These are phyloP conservation scores for Steinernema hermaphroditum DNA, from an alignment of 2,888 invertebrate species.

Conservation along the genomic window DNA sequence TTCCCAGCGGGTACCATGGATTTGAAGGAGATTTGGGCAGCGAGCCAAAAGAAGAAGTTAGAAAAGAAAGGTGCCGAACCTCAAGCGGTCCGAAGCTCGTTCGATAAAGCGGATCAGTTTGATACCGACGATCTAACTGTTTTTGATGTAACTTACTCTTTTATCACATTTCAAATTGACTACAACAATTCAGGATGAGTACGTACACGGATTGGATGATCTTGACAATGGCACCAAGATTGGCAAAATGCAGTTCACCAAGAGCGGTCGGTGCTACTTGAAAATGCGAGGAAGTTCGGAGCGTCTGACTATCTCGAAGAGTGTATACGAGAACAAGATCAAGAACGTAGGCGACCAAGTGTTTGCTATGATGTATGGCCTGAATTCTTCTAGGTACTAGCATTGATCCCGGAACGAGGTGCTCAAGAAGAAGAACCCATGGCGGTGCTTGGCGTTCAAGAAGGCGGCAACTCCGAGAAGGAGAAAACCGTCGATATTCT, in stretches of 20 bases:
- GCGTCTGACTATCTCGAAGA: not conserved
- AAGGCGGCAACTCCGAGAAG: not conserved
- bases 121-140: not conserved
- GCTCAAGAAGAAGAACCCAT: not conserved
- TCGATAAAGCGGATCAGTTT: not conserved
- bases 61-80: not conserved
- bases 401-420: not conserved
- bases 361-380: no score
- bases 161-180: not conserved
- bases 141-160: not conserved
- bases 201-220: conserved; percentile 19
- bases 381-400: no score
- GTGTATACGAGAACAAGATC: conserved; percentile 10
- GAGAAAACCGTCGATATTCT: not conserved
- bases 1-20: not conserved
- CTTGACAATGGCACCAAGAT: not conserved
- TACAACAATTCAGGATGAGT: conserved; percentile 4
- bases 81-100: no score
- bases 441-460: not conserved
- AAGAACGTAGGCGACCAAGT: conserved; percentile 21
- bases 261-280: conserved; percentile 13
- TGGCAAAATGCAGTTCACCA: conserved; percentile 23
- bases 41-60: not conserved
- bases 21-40: not conserved
- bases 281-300: conserved; percentile 3